Evolutionary conservation across 2,888 invertebrate genomes (phyloP).

Genomic region (Dexiosoma caninum): DNA sequence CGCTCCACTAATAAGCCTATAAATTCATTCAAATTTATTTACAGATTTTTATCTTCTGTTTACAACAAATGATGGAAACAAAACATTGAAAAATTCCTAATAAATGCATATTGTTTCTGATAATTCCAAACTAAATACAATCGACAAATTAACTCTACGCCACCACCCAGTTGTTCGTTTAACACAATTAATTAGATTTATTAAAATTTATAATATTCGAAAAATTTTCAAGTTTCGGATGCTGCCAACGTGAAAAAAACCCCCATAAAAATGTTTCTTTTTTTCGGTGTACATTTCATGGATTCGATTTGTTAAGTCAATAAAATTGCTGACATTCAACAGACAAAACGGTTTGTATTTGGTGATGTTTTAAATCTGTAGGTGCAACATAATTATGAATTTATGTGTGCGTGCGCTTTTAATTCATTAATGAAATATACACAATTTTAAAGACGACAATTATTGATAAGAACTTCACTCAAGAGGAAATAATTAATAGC

Average conservation of each 20-base stretch:
- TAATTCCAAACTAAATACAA: not conserved
- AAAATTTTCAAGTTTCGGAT: not conserved
- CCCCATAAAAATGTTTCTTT: not conserved
- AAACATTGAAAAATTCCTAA: not conserved
- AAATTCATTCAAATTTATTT: not conserved
- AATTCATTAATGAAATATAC: slow-evolving; percentile 25
- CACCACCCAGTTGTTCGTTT: not conserved
- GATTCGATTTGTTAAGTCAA: slow-evolving; percentile 10
- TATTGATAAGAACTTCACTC: not conserved
- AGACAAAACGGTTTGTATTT: not conserved
- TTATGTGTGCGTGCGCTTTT: not conserved
- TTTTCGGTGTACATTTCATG: not conserved
- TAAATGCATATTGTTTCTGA: not conserved
- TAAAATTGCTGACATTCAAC: slow-evolving; percentile 10
- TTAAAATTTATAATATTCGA: not conserved
- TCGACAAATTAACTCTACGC: not conserved
- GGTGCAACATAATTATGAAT: slow-evolving; percentile 20
- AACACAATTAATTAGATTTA: not conserved
- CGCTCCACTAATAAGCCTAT: not conserved
- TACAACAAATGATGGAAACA: not conserved
- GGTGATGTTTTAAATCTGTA: not conserved
- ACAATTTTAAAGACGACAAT: slow-evolving; percentile 10
- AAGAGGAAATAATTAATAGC: too few relatives aligned
- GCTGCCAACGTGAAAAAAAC: not conserved
- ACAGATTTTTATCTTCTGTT: not conserved